Percentiles rank a stretch among this genome's conserved stretches.
Conservation (phyloP, 2,797 vertebrate species). For the Amblyopsis hoosieri region DNA sequence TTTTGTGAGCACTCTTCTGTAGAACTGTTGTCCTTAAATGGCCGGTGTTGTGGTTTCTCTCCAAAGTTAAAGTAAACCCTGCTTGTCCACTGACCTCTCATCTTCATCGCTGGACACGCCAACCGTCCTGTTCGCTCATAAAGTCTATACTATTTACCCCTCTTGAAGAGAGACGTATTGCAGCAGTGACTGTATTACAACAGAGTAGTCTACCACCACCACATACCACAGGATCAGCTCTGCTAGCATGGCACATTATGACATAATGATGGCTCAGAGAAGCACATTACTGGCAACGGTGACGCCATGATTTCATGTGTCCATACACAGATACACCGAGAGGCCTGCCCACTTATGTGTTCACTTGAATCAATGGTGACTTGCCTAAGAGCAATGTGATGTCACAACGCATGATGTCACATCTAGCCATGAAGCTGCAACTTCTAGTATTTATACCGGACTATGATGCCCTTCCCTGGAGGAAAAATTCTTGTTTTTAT, state of each 20-base stretch:
- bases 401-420: conserved; percentile 71
- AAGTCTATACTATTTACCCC: conserved; percentile 6
- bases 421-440: conserved; percentile 46
- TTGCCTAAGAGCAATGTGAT: conserved; percentile 73
- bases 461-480: conserved; percentile 6
- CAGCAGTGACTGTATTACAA: conserved; percentile 14
- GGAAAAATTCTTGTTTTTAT: neutral
- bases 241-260: conserved; percentile 58
- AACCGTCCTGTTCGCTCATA: conserved; percentile 8
- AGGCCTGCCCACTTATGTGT: conserved; percentile 48
- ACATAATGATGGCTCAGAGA: conserved; percentile 65
- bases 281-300: conserved; percentile 62
- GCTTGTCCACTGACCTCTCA: conserved; percentile 48
- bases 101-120: conserved; percentile 41
- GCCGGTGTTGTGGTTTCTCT: conserved; percentile 25
- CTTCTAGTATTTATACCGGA: conserved; percentile 45
- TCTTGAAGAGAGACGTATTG: conserved; percentile 6
- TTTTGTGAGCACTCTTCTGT: conserved; percentile 13
- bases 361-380: conserved; percentile 59
- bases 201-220: conserved; percentile 24
- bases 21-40: conserved; percentile 27
- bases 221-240: conserved; percentile 38
- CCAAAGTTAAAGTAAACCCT: conserved; percentile 53
- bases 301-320: conserved; percentile 66
- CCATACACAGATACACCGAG: conserved; percentile 35